Evolutionary conservation across 2,797 vertebrate genomes (phyloP).

Genomic region (Poeciliopsis paucimaculata): DNA sequence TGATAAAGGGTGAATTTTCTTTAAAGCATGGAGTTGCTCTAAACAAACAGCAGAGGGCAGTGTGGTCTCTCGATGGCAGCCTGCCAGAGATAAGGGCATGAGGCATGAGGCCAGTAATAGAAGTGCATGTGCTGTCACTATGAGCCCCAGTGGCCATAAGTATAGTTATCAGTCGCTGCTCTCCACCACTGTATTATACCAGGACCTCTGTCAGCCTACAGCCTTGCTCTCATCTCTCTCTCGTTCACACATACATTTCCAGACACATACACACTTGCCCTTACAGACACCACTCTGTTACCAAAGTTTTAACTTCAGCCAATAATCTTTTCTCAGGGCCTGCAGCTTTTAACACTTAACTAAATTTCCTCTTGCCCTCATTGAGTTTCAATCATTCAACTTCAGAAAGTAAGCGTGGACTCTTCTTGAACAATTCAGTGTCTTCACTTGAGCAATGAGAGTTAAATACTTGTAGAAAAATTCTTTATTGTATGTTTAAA

Average conservation of each 20-base stretch:
- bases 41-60: conserved; percentile 79
- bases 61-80: conserved; percentile 65
- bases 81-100: conserved; percentile 75
- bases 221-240: conserved; percentile 79
- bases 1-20: conserved; percentile 48
- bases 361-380: conserved; percentile 31
- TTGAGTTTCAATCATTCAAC: conserved; percentile 38
- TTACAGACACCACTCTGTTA: conserved; percentile 48
- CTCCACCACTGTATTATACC: conserved; percentile 84
- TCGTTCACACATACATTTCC: conserved; percentile 28
- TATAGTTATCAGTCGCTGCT: conserved; percentile 83
- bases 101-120: conserved; percentile 83
- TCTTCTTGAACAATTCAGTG: neutral
- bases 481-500: neutral
- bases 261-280: conserved; percentile 35
- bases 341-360: conserved; percentile 44
- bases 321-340: conserved; percentile 42
- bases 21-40: conserved; percentile 49
- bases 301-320: conserved; percentile 58
- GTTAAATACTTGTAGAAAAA: neutral
- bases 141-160: conserved; percentile 83
- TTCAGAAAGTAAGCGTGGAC: conserved; percentile 37
- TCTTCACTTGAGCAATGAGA: neutral
- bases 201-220: conserved; percentile 82
- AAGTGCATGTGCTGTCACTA: conserved; percentile 85